Percentiles rank a stretch among this genome's conserved stretches.
These are phyloP conservation scores for Spondyliosoma cantharus DNA, from an alignment of 2,797 vertebrate species.

Conservation along the genomic window DNA sequence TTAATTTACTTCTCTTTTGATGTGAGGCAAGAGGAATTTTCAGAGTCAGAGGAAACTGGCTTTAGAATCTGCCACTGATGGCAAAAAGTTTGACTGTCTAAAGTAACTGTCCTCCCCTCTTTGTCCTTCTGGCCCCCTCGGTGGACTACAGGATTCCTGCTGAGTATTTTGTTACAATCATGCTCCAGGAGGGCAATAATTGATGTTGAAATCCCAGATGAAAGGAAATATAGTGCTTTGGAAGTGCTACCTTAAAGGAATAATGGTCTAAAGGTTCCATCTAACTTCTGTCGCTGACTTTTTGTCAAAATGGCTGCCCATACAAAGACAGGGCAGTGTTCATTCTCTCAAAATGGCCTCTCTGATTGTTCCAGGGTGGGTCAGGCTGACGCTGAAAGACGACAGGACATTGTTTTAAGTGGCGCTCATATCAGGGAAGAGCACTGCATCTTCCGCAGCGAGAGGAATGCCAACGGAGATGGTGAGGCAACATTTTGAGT, in stretches of 20 bases:
- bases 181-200: conserved; percentile 2
- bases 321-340: conserved; percentile 6
- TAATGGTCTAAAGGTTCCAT: conserved; percentile 19
- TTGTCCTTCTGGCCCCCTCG: conserved; percentile 34
- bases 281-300: conserved; percentile 19
- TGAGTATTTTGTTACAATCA: conserved; percentile 48
- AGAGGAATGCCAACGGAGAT: conserved; percentile 90
- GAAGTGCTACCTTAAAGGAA: conserved; percentile 14
- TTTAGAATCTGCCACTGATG: conserved; percentile 32
- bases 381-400: conserved; percentile 93
- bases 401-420: conserved; percentile 98
- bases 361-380: conserved; percentile 90
- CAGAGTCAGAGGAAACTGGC: conserved; percentile 14
- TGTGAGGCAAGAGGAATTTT: conserved; percentile 31
- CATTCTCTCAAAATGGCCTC: conserved; percentile 53
- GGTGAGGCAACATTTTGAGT: conserved; percentile 82
- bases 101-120: conserved; percentile 30
- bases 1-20: conserved; percentile 33
- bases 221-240: conserved; percentile 27
- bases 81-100: conserved; percentile 27
- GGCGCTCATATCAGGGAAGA: conserved; percentile 98
- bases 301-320: conserved; percentile 44
- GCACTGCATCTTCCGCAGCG: conserved; percentile 96
- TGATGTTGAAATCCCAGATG: conserved; percentile 13
- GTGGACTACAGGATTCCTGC: conserved; percentile 16